These are phyloP conservation scores for Tipula helvola DNA, from an alignment of 2,888 invertebrate genomes.

Conservation along the genomic window DNA sequence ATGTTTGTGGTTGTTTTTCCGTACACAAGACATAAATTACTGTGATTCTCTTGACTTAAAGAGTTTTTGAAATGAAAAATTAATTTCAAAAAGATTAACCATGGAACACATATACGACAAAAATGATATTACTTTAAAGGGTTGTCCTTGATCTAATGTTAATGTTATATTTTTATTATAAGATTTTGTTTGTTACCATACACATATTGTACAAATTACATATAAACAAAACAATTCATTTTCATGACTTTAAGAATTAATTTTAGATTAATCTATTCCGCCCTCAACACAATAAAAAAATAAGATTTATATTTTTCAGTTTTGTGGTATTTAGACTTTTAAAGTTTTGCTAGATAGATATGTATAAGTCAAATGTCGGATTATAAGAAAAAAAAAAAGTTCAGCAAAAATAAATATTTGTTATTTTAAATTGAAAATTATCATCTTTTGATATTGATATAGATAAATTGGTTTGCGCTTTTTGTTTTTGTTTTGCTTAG, in stretches of 20 bases:
- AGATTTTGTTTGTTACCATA: background rate
- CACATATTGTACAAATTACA: background rate
- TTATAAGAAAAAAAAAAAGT: background rate
- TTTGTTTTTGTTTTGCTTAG: background rate
- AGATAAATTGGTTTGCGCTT: background rate
- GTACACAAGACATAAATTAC: background rate
- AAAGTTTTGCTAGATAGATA: background rate
- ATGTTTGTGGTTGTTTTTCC: background rate
- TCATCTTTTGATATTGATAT: background rate
- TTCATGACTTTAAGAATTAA: background rate
- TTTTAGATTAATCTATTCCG: background rate
- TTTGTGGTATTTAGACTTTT: background rate
- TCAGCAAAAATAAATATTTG: background rate
- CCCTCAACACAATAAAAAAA: background rate
- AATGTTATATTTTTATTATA: background rate
- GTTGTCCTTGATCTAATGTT: background rate
- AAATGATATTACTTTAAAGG: background rate
- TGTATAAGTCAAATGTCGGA: background rate
- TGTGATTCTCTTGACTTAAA: background rate
- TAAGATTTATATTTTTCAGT: background rate
- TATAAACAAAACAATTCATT: background rate
- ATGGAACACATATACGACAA: background rate
- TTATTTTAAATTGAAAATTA: conserved; percentile 4
- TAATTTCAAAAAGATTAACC: background rate
- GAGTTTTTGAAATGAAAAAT: background rate